Percentiles rank a stretch among this genome's conserved stretches.
These are phyloP conservation scores for Alouatta palliata DNA, from an alignment of 2,113 vertebrate species.

Conservation along the genomic window DNA sequence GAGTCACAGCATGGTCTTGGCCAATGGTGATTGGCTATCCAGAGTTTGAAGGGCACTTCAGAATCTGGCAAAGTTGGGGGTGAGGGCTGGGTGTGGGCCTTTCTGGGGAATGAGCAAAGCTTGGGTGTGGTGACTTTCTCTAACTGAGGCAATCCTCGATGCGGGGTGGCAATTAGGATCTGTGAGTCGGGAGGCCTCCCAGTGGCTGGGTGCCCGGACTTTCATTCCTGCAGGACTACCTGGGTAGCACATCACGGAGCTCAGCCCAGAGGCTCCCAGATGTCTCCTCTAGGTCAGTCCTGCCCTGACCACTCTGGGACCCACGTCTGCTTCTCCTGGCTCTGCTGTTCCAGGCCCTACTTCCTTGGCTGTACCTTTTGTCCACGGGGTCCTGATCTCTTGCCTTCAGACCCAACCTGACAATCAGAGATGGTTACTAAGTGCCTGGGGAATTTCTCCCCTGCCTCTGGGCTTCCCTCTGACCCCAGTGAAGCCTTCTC, in stretches of 20 bases:
- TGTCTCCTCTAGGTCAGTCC: neutral
- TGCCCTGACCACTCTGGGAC: neutral
- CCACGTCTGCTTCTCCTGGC: neutral
- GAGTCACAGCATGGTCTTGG: neutral
- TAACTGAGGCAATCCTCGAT: neutral
- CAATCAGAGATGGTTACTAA: neutral
- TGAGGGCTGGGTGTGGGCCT: neutral
- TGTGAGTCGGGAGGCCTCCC: neutral
- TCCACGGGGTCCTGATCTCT: no score
- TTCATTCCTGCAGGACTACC: neutral
- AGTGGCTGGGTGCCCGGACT: neutral
- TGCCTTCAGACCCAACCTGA: neutral
- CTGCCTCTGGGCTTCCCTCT: neutral
- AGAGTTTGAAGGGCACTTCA: neutral
- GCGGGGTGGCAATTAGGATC: neutral
- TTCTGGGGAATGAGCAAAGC: neutral
- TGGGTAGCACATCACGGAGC: fast-evolving
- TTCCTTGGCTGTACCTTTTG: neutral
- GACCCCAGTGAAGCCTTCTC: neutral
- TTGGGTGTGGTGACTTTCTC: neutral
- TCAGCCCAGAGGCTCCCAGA: neutral
- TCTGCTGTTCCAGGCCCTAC: no score
- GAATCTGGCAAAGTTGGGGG: neutral
- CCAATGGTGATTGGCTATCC: neutral
- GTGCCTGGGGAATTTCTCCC: neutral